These are phyloP conservation scores for Struthio camelus DNA, from an alignment of 2,113 vertebrate species.

Conservation along the genomic window DNA sequence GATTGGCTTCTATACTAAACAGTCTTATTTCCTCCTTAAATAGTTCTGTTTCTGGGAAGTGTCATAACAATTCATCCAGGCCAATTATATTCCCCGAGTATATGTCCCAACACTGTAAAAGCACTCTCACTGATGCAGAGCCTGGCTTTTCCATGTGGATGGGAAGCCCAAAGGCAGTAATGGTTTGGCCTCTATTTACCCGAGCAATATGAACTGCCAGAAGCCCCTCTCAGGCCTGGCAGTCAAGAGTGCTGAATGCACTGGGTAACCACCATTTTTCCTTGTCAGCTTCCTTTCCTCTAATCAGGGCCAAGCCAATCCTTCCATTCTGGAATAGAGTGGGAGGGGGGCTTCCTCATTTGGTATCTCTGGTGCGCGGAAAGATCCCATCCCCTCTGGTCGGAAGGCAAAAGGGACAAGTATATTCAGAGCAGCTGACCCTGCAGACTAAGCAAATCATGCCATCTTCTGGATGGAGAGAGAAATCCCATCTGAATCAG, in stretches of 20 bases:
- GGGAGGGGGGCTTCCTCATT: neutral
- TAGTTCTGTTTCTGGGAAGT: neutral
- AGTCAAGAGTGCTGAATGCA: accelerated
- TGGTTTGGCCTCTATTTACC: neutral
- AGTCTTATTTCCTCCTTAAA: neutral
- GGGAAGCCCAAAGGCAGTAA: neutral
- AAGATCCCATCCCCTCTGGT: neutral
- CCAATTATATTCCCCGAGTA: neutral
- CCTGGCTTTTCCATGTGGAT: neutral
- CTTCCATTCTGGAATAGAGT: neutral
- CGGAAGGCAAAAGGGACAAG: neutral
- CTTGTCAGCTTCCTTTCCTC: neutral
- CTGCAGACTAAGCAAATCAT: neutral
- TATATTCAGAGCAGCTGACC: neutral
- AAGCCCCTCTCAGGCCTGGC: neutral
- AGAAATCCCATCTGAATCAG: neutral
- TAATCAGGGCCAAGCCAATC: neutral
- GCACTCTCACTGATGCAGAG: neutral
- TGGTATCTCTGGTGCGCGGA: neutral
- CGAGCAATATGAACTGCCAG: accelerated
- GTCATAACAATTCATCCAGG: neutral
- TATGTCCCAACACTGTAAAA: neutral
- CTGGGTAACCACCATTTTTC: neutral
- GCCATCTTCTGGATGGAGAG: slow-evolving; percentile 33
- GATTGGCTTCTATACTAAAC: neutral